Conservation (phyloP, 2,797 vertebrate genomes). For the Rhinophrynus dorsalis region DNA sequence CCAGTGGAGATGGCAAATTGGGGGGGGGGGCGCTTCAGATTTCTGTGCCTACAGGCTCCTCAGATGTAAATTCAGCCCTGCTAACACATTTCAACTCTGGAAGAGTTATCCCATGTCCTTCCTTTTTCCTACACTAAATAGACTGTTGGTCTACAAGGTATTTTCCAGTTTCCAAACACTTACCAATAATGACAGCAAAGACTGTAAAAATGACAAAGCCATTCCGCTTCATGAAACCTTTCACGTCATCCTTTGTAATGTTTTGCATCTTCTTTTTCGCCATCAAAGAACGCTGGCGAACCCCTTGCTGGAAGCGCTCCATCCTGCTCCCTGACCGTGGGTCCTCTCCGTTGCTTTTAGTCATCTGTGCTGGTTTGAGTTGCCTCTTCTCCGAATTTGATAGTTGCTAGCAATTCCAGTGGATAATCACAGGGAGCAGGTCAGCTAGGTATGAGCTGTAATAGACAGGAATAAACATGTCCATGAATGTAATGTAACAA, state of each 20-base stretch:
- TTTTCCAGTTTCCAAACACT: too few relatives aligned
- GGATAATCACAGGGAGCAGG: slow-evolving; percentile 17
- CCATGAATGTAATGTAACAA: too few relatives aligned
- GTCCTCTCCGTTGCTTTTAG: slow-evolving; percentile 83
- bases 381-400: slow-evolving; percentile 44
- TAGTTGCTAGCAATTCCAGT: slow-evolving; percentile 51
- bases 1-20: too few relatives aligned
- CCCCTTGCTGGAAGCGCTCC: slow-evolving; percentile 88
- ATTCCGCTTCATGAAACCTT: slow-evolving; percentile 86
- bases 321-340: slow-evolving; percentile 75
- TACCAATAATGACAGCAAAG: slow-evolving; percentile 85
- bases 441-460: slow-evolving; percentile 55
- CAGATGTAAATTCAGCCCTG: too few relatives aligned
- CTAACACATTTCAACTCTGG: too few relatives aligned
- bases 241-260: slow-evolving; percentile 90
- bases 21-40: too few relatives aligned
- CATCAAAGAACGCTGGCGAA: slow-evolving; percentile 88
- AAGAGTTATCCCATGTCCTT: too few relatives aligned
- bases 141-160: too few relatives aligned
- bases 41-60: too few relatives aligned
- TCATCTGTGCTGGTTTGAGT: slow-evolving; percentile 67
- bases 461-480: slow-evolving; percentile 50
- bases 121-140: too few relatives aligned
- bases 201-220: slow-evolving; percentile 94
- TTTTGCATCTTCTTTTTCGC: slow-evolving; percentile 94